Percentiles rank a stretch among this genome's conserved stretches.
These are phyloP conservation scores for Aleiodes sp. DNA, from an alignment of 1,140 invertebrate species.

Conservation along the genomic window DNA sequence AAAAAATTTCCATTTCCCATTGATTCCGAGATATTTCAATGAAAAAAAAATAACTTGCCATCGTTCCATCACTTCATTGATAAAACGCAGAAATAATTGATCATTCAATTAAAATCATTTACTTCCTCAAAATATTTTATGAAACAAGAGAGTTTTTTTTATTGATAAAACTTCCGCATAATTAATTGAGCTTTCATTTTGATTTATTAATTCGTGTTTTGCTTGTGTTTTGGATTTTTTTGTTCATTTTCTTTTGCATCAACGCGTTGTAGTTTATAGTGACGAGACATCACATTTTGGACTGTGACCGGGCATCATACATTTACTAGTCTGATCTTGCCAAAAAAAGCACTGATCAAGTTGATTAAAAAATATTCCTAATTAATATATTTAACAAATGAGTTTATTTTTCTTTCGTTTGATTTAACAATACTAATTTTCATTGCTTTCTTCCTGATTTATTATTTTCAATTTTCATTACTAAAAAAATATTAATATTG, in stretches of 20 bases:
- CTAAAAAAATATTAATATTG: too few relatives aligned
- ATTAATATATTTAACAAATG: not conserved
- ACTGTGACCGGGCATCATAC: not conserved
- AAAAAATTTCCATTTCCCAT: too few relatives aligned
- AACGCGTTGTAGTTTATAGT: not conserved
- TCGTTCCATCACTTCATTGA: too few relatives aligned
- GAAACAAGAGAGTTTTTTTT: not conserved
- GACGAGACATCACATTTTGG: not conserved
- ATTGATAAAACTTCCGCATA: not conserved
- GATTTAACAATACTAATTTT: constrained; percentile 2
- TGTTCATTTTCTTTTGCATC: not conserved
- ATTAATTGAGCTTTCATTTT: constrained; percentile 5
- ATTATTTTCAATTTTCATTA: not conserved
- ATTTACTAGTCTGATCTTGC: not conserved
- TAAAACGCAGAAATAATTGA: too few relatives aligned
- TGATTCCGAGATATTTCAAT: too few relatives aligned
- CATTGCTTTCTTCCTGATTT: not conserved
- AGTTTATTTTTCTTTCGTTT: not conserved
- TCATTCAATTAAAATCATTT: too few relatives aligned
- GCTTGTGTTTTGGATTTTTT: constrained; percentile 4
- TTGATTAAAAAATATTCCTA: not conserved
- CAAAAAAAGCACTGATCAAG: not conserved
- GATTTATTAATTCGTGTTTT: constrained; percentile 14
- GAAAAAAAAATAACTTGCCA: too few relatives aligned
- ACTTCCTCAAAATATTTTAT: not conserved